Evolutionary conservation across 92 coral and sea anemone species (phyloP), one percentile per base, ranked within the genome.

Genomic region (Scolanthus callimorphus): DNA sequence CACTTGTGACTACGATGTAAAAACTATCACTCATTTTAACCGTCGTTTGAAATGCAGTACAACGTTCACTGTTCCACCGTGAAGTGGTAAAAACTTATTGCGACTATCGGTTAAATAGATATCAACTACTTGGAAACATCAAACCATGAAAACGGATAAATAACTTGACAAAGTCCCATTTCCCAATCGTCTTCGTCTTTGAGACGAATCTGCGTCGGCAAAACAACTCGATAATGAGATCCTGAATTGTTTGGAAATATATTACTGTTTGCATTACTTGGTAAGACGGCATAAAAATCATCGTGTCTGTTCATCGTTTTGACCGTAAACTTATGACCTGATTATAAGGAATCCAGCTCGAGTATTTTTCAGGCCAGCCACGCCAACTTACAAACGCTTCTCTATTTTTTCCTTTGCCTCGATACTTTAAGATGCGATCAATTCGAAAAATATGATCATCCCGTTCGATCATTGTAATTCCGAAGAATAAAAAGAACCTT

Each of bases 141-240:
- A 34, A 34, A 34, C 8, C 6, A 15, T 15, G 41, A 34, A 15
- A 6, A 6, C 6, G 41, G 41, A 15, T 34, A 34, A 34, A 34
- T 34, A 34, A 34, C 15, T 6, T 34, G 41, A 15, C 15, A 6
- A 34, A 34, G 41, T n/a, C 60, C 60, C 19, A 54, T 31, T 27
- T 62, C 68, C 68, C 68, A 62, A 17, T 43, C 52, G 25, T 62
- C 57, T 21, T 62, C 68, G 8, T 62, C 54, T 27, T 62, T 62
- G 17, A 62, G 30, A 2, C 28, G 67, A 6, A 61, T 45, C 20
- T 46, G 56, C 28, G 20, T 55, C 28, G 47, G 70, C 26, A 63
- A 23, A 4, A 49, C 50, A 2, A 51, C 49, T 4, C 37, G 45
- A 24, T n/a, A 30, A 11, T 25, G 39, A 27, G 51, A 11, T 51